A percentile compares a stretch with the other conserved stretches of the same genome.
Conservation (phyloP, 2,113 vertebrate species). For the Pristiophorus japonicus region DNA sequence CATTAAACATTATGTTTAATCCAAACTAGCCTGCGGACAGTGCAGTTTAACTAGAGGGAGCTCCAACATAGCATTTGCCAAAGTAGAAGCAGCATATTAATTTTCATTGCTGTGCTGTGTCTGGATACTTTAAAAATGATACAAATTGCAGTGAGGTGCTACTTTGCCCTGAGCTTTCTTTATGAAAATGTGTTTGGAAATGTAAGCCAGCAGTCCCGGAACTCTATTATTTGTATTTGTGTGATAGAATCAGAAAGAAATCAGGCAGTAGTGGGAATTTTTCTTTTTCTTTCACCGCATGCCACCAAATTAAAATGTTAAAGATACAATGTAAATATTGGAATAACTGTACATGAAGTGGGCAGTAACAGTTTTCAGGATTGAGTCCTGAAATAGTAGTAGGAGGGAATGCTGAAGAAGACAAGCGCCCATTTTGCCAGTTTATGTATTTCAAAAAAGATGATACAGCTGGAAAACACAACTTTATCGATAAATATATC, state of each 20-base stretch:
- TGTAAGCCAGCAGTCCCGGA: background rate
- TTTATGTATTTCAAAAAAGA: background rate
- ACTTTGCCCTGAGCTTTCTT: background rate
- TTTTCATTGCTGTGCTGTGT: background rate
- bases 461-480: background rate
- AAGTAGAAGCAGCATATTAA: background rate
- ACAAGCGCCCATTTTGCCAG: background rate
- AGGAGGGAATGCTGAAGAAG: background rate
- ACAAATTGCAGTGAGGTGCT: background rate
- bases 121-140: background rate
- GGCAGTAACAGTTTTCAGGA: background rate
- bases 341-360: background rate
- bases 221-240: background rate
- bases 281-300: background rate
- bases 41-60: conserved; percentile 25
- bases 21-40: background rate
- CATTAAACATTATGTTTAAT: background rate
- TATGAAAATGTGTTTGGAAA: background rate
- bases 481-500: background rate
- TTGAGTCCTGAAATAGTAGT: background rate
- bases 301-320: background rate
- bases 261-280: background rate
- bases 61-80: conserved; percentile 29
- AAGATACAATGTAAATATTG: background rate
- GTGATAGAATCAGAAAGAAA: background rate